A percentile compares a stretch with the other conserved stretches of the same genome.
These are phyloP conservation scores for Heliornis fulica DNA, from an alignment of 2,113 vertebrate genomes.

Conservation along the genomic window DNA sequence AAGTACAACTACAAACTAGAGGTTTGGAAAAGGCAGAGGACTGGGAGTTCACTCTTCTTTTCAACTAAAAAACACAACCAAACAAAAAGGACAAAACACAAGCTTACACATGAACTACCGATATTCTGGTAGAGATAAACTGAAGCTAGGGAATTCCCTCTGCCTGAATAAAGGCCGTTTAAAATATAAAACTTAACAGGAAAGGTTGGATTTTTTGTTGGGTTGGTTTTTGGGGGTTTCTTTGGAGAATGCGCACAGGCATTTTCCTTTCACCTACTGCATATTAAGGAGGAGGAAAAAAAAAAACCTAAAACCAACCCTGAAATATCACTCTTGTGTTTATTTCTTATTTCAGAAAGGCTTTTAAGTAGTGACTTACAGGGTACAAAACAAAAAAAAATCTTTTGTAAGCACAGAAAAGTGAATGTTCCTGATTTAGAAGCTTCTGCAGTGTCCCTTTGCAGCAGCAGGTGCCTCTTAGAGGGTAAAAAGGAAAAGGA, in stretches of 20 bases:
- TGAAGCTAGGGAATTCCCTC: background rate
- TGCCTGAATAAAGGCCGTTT: background rate
- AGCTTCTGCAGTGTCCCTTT: constrained; percentile 6
- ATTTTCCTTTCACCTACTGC: background rate
- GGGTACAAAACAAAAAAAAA: background rate
- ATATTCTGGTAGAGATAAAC: constrained; percentile 13
- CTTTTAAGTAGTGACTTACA: background rate
- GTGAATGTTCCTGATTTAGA: background rate
- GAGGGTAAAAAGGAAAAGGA: constrained; percentile 11
- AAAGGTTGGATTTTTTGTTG: background rate
- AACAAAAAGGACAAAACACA: constrained; percentile 44
- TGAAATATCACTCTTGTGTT: background rate
- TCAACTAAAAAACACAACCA: constrained; percentile 37
- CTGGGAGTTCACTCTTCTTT: constrained; percentile 59
- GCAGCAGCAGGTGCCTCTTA: constrained; percentile 43
- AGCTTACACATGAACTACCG: background rate
- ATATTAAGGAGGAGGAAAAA: background rate
- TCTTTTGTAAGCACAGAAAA: background rate
- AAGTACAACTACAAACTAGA: constrained; percentile 64
- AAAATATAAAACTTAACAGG: constrained; percentile 17
- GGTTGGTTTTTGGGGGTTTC: no score
- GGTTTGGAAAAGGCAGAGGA: constrained; percentile 47
- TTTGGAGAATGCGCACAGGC: background rate
- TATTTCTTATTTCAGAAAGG: constrained; percentile 8
- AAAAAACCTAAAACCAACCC: background rate